Conservation (phyloP, 2,113 vertebrate species). For the Ciconia maguari region DNA sequence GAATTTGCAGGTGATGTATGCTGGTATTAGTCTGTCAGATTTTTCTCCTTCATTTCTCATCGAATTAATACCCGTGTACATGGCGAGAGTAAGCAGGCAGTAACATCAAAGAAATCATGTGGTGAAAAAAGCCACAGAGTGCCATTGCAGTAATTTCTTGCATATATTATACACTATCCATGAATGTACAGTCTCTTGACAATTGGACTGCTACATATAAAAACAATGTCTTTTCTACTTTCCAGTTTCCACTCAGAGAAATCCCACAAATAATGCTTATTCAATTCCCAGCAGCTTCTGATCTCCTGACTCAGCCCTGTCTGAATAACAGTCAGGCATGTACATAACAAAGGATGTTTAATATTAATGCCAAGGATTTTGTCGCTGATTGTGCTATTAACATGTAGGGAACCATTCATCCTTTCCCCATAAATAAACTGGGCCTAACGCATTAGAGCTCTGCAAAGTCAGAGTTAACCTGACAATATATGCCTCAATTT, state of each 20-base stretch:
- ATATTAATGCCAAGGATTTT: conserved; percentile 55
- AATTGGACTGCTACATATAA: neutral
- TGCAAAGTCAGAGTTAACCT: conserved; percentile 7
- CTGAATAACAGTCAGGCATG: conserved; percentile 5
- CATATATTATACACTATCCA: neutral
- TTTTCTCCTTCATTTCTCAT: neutral
- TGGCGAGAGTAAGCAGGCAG: neutral
- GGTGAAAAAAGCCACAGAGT: neutral
- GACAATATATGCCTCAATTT: neutral
- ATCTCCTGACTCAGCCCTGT: conserved; percentile 33
- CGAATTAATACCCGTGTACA: neutral
- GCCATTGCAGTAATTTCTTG: neutral
- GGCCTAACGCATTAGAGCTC: neutral
- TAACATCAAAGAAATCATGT: neutral
- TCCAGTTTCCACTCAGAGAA: neutral
- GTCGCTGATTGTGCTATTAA: conserved; percentile 32
- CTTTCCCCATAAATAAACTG: conserved; percentile 51
- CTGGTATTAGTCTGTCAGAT: neutral
- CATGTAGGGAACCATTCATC: conserved; percentile 20
- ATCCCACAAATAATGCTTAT: conserved; percentile 26
- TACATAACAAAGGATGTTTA: conserved; percentile 53
- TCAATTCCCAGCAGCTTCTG: conserved; percentile 31
- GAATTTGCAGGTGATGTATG: neutral
- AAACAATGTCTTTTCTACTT: neutral
- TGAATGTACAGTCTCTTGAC: neutral